phyloP scores from a whole-genome alignment of 2,113 vertebrate genomes.

The Silurus asotus region DNA sequence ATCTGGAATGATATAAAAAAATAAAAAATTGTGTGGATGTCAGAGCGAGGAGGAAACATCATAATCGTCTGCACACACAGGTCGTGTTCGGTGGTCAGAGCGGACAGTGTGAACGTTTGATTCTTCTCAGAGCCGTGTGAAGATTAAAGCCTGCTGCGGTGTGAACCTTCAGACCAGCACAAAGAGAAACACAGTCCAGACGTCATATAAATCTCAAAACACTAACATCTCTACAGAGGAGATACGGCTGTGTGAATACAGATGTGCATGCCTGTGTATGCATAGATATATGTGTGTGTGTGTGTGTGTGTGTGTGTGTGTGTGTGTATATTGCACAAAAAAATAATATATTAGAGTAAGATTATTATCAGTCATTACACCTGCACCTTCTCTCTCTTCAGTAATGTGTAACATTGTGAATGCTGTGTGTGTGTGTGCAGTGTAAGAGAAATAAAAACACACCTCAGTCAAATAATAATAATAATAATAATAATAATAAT shows the following conservation, averaged over 20 bases:
- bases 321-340: not conserved
- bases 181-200: not conserved
- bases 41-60: no score
- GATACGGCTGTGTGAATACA: not conserved
- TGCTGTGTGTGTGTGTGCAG: not conserved
- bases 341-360: no score
- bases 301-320: not conserved
- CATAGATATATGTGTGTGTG: not conserved
- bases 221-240: not conserved
- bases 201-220: not conserved
- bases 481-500: no score
- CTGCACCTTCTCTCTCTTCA: not conserved
- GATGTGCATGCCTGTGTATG: not conserved
- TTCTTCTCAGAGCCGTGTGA: no score
- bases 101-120: no score
- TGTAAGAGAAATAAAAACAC: not conserved
- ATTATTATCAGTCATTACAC: not conserved
- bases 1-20: no score
- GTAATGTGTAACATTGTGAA: not conserved
- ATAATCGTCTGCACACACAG: no score
- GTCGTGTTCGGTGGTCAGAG: no score
- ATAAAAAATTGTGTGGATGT: no score
- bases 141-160: no score
- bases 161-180: not conserved
- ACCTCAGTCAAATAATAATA: not conserved